Evolutionary conservation across 2,888 invertebrate genomes (phyloP), one percentile per base, ranked within the genome.

Genomic region (Brachynemurus nebulosus): DNA sequence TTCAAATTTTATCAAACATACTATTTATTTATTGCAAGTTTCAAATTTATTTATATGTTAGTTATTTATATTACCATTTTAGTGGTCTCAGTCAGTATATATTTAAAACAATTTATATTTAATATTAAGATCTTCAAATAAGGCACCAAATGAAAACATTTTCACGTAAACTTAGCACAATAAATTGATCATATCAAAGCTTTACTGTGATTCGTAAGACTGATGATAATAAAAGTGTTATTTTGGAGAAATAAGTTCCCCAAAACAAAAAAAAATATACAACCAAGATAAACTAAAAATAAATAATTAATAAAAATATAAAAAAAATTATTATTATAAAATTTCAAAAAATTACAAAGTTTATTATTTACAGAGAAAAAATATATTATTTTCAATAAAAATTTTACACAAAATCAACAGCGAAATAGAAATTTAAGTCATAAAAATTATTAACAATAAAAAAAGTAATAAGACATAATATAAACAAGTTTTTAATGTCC

Each of bases 131-230:
- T n/a, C n/a, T n/a, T n/a, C n/a, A n/a, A n/a, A n/a, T n/a, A n/a
- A n/a, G n/a, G n/a, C n/a, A n/a, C n/a, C n/a, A n/a, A n/a, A n/a
- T n/a, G n/a, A n/a, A n/a, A n/a, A n/a, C n/a, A n/a, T 30, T 30
- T 30, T 30, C 30, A 37, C 47, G 49, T 49, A 51, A 61, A 63
- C 64, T 58, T 61, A 65, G 66, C 66, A 66, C 66, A 66, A 66
- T 66, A 66, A 66, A 64, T 63, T 65, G 62, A 64, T 66, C 67
- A 68, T 68, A 68, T 68, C 68, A 68, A 68, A 67, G 68, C 67
- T 67, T 68, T 63, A 66, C 68, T 68, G 68, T 68, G 68, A 68
- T 68, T 67, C 62, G 63, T 60, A 68, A 68, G 68, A 68, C 68
- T 68, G 68, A 68, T 62, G 63, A 64, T 64, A 64, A 61, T 12